Evolutionary conservation across 2,797 vertebrate genomes (phyloP).

Genomic region (Microcaecilia unicolor): DNA sequence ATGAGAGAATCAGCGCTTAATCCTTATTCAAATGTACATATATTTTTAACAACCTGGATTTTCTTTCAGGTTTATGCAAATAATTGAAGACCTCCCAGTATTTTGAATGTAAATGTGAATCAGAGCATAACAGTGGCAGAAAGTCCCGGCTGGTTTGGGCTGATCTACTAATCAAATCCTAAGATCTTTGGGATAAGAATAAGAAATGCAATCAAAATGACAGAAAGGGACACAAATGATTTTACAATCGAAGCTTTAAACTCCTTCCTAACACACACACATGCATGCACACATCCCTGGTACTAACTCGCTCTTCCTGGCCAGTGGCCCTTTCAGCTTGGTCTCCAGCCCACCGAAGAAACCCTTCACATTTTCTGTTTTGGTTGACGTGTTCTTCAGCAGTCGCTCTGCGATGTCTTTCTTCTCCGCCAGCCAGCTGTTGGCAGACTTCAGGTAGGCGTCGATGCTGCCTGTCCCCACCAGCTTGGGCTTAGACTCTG

Average conservation of each 20-base stretch:
- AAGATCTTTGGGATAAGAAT: neutral
- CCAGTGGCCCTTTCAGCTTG: conserved; percentile 71
- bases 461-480: conserved; percentile 64
- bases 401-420: conserved; percentile 83
- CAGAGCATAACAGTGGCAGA: too few relatives aligned
- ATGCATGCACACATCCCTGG: neutral
- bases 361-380: conserved; percentile 74
- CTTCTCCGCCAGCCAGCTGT: conserved; percentile 85
- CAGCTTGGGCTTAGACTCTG: conserved; percentile 67
- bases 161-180: too few relatives aligned
- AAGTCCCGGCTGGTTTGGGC: too few relatives aligned
- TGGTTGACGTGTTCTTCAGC: conserved; percentile 75
- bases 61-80: neutral
- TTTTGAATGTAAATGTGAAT: neutral
- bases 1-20: neutral
- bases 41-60: neutral
- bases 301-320: conserved; percentile 69
- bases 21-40: neutral
- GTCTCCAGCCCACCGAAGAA: conserved; percentile 89
- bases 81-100: neutral
- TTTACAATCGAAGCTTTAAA: too few relatives aligned
- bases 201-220: neutral
- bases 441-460: conserved; percentile 79
- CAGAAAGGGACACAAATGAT: too few relatives aligned
- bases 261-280: neutral